Evolutionary conservation across 2,113 vertebrate genomes (phyloP), one percentile per base, ranked within the genome.

Genomic region (Leptosomus discolor): DNA sequence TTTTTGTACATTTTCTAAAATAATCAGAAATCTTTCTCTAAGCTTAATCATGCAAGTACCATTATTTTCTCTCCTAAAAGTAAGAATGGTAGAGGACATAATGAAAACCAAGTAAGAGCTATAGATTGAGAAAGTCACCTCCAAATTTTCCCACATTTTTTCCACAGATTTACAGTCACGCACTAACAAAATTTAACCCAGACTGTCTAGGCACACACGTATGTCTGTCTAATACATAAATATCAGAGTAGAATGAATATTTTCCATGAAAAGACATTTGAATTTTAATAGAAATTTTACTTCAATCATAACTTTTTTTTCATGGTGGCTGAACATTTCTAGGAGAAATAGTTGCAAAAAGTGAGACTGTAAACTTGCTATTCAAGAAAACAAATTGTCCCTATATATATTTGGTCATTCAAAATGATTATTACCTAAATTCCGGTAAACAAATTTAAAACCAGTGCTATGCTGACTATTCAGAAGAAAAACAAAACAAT

Each of bases 241-340:
- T 95, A 92, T 78, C 81, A 57, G 50, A 91, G 84, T 17, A 88
- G 61, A 96, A 94, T 64, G 53, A 96, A 92, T 96, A n/a, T 90
- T 93, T 93, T 69, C 63, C n/a, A 96, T 7, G n/a, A 88, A 82
- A 45, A 90, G 39, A 82, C 22, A 88, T 94, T 90, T 93, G 61
- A 91, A 94, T 85, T 94, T 92, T 92, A 95, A 97, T 70, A 92
- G 69, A 94, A 96, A 78, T 88, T 92, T 85, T 68, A 85, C 50
- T 87, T 90, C 54, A 32, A 12, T 61, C 12, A 21, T 48, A 81
- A 32, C 41, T 82, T 71, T 73, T 73, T 74, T 95, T 95, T 56
- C 39, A 22, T 67, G 57, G 13, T 17, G 53, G 17, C 15, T 83
- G 61, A 87, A 68, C 13, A 39, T 51, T 86, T 71, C 56, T n/a